A percentile compares a stretch with the other conserved stretches of the same genome.
phyloP scores from a whole-genome alignment of 2,113 vertebrate genomes.

The Tachycineta bicolor region DNA sequence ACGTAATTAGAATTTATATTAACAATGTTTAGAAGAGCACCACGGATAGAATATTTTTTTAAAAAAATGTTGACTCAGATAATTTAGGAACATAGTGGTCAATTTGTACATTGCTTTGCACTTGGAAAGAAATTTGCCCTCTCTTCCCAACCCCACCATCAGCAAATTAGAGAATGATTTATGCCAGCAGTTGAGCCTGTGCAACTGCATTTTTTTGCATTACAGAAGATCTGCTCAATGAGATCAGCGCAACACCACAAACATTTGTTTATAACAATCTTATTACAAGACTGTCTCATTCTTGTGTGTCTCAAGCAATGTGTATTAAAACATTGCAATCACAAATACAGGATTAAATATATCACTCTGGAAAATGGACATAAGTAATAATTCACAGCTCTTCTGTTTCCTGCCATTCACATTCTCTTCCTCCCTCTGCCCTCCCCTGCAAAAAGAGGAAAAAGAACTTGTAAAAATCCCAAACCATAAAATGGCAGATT shows the following conservation, averaged over 20 bases:
- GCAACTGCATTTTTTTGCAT: conserved; percentile 1
- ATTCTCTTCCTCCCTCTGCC: background rate
- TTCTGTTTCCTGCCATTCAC: conserved; percentile 7
- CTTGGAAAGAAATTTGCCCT: background rate
- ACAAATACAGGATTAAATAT: background rate
- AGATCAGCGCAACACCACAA: background rate
- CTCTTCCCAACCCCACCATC: background rate
- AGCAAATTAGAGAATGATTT: conserved; percentile 16
- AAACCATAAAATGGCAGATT: conserved; percentile 45
- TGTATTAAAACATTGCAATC: background rate
- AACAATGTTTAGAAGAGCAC: conserved; percentile 12
- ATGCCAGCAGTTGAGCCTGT: background rate
- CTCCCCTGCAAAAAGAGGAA: background rate
- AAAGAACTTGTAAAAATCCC: conserved; percentile 26
- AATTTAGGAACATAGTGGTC: background rate
- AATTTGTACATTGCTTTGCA: background rate
- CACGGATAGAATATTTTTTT: background rate
- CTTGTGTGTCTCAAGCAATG: background rate
- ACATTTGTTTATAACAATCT: background rate
- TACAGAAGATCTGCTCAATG: background rate
- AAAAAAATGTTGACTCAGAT: background rate
- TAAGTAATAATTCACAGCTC: background rate
- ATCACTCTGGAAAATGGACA: background rate
- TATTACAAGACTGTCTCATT: background rate
- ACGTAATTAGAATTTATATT: background rate